These are phyloP conservation scores for Apeltes quadracus DNA, from an alignment of 2,113 vertebrate genomes.

Conservation along the genomic window DNA sequence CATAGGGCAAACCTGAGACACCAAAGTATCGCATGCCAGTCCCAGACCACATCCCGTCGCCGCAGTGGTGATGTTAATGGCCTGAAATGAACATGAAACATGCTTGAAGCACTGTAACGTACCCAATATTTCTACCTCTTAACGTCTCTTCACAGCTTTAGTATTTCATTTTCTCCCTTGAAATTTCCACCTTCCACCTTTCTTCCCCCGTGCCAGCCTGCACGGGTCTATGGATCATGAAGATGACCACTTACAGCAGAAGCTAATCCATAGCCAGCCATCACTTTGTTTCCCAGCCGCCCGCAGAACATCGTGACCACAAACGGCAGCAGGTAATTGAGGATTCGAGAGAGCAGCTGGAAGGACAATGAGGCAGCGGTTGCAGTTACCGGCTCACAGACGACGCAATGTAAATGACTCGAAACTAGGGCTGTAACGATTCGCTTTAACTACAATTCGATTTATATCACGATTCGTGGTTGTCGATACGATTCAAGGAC, in stretches of 20 bases:
- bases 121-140: slow-evolving; percentile 6
- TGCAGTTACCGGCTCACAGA: background rate
- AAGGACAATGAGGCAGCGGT: slow-evolving; percentile 12
- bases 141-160: slow-evolving; percentile 14
- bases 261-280: slow-evolving; percentile 85
- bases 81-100: slow-evolving; percentile 75
- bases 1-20: slow-evolving; percentile 86
- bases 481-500: no score
- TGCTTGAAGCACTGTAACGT: background rate
- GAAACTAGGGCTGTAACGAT: no score
- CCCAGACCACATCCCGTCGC: slow-evolving; percentile 87
- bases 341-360: slow-evolving; percentile 87
- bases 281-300: slow-evolving; percentile 87
- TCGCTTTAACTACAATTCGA: no score
- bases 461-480: no score
- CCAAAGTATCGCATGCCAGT: slow-evolving; percentile 89
- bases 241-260: slow-evolving; percentile 49
- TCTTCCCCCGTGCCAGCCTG: background rate
- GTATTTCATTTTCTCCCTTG: slow-evolving; percentile 3
- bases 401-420: background rate
- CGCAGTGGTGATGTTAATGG: slow-evolving; percentile 86
- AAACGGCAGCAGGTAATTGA: slow-evolving; percentile 88
- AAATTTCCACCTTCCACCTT: background rate
- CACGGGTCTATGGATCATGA: background rate
- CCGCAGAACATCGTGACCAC: slow-evolving; percentile 93